Conservation (phyloP, 1,140 invertebrate genomes). For the Saccostrea cuccullata region DNA sequence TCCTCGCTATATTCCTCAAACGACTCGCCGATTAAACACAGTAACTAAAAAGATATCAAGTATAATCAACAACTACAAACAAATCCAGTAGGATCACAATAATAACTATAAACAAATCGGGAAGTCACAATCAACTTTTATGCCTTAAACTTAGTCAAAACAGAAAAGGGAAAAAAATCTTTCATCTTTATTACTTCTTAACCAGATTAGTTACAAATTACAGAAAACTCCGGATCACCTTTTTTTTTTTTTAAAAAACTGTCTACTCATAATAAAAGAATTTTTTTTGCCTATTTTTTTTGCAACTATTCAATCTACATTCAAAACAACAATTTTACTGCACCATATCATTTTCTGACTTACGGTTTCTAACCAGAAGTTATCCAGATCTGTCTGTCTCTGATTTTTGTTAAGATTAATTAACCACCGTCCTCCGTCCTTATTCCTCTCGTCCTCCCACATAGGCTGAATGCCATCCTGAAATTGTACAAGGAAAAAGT, state of each 20-base stretch:
- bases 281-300: too few species aligned
- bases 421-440: slow-evolving; percentile 95
- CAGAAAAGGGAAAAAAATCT: too few species aligned
- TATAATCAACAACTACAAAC: too few species aligned
- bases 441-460: slow-evolving; percentile 97
- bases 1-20: slow-evolving; percentile 95
- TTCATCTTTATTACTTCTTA: too few species aligned
- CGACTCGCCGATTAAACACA: slow-evolving; percentile 97
- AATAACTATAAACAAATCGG: slow-evolving; percentile 84
- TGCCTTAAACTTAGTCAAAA: too few species aligned
- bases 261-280: too few species aligned
- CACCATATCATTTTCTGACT: too few species aligned
- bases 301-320: too few species aligned
- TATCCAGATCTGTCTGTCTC: slow-evolving; percentile 89
- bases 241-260: too few species aligned
- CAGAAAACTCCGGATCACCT: neutral
- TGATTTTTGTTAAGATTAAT: slow-evolving; percentile 92
- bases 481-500: slow-evolving; percentile 26
- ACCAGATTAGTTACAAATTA: neutral
- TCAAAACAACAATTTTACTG: slow-evolving; percentile 83
- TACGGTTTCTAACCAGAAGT: slow-evolving; percentile 97
- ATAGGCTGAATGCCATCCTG: slow-evolving; percentile 94
- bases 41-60: too few species aligned
- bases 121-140: neutral
- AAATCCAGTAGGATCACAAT: too few species aligned